These are phyloP conservation scores for Scaptomyza tumidula DNA, from an alignment of 2,888 invertebrate species.

Conservation along the genomic window DNA sequence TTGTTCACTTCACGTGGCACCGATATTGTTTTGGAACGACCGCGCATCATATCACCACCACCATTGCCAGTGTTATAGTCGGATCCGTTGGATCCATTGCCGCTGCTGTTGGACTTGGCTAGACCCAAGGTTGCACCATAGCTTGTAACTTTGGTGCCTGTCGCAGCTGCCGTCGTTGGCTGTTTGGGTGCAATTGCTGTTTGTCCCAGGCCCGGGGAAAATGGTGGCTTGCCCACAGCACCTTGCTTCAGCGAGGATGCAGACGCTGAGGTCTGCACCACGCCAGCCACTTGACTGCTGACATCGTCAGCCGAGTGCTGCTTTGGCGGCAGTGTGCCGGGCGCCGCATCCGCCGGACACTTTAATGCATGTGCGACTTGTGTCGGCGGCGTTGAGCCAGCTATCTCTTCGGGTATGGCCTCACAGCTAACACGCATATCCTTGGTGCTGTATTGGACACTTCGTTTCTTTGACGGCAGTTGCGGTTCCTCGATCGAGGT, in stretches of 20 bases:
- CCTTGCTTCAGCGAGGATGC: conserved; percentile 78
- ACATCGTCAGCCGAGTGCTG: conserved; percentile 84
- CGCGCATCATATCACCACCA: conserved; percentile 85
- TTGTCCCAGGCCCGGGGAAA: conserved; percentile 86
- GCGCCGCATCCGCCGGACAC: conserved; percentile 68
- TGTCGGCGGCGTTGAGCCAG: conserved; percentile 90
- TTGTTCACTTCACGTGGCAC: conserved; percentile 86
- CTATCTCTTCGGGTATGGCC: conserved; percentile 95
- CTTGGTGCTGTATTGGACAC: conserved; percentile 86
- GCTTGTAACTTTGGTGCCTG: conserved; percentile 41
- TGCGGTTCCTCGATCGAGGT: conserved; percentile 48
- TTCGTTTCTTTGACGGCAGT: conserved; percentile 85
- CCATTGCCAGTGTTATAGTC: conserved; percentile 86
- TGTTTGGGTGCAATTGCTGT: conserved; percentile 56
- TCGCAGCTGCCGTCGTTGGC: conserved; percentile 59
- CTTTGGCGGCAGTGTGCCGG: conserved; percentile 78
- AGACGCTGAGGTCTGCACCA: conserved; percentile 81
- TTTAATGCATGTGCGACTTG: conserved; percentile 84
- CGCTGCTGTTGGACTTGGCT: conserved; percentile 78
- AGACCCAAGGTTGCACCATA: conserved; percentile 60
- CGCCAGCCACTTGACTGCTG: conserved; percentile 58
- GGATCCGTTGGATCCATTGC: conserved; percentile 57
- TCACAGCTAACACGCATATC: conserved; percentile 94
- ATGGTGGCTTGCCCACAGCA: conserved; percentile 86
- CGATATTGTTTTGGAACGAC: conserved; percentile 92